phyloP scores from a whole-genome alignment of 23 tunicate genomes.

The Oikopleura albicans region DNA sequence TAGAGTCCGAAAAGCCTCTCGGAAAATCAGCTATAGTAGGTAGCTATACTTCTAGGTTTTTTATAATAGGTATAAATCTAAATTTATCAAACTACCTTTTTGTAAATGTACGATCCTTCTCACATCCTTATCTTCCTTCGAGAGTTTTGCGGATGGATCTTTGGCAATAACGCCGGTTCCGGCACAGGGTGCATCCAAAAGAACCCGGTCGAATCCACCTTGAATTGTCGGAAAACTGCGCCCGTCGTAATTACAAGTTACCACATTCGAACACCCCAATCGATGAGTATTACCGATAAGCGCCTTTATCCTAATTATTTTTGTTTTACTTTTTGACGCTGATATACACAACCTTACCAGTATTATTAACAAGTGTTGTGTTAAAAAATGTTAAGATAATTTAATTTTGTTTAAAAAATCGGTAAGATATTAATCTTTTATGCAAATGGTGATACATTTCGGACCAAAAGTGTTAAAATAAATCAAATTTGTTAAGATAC shows the following conservation, averaged over 20 bases:
- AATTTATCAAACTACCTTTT: not conserved
- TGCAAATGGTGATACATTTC: too few relatives aligned
- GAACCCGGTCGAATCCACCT: slow-evolving; percentile 17
- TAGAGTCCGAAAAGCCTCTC: too few relatives aligned
- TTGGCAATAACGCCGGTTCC: slow-evolving; percentile 93
- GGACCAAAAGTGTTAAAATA: too few relatives aligned
- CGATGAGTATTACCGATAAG: slow-evolving; percentile 76
- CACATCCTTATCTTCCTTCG: slow-evolving; percentile 50
- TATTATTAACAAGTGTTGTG: slow-evolving; percentile 88
- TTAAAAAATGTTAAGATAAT: slow-evolving; percentile 65
- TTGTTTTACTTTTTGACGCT: slow-evolving; percentile 28
- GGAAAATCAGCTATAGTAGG: too few relatives aligned
- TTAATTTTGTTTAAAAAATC: too few relatives aligned
- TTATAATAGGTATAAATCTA: not conserved
- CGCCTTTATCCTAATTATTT: slow-evolving; percentile 30
- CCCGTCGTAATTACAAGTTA: slow-evolving; percentile 67
- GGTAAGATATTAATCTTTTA: too few relatives aligned
- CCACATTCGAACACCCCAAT: slow-evolving; percentile 61
- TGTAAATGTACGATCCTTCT: slow-evolving; percentile 54
- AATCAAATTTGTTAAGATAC: too few relatives aligned
- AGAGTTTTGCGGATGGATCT: slow-evolving; percentile 67
- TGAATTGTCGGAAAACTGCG: slow-evolving; percentile 46
- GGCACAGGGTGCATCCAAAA: slow-evolving; percentile 89
- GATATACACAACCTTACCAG: slow-evolving; percentile 52
- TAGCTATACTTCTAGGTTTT: too few relatives aligned